phyloP scores from a whole-genome alignment of 2,113 vertebrate genomes.

The Cyanoderma ruficeps region DNA sequence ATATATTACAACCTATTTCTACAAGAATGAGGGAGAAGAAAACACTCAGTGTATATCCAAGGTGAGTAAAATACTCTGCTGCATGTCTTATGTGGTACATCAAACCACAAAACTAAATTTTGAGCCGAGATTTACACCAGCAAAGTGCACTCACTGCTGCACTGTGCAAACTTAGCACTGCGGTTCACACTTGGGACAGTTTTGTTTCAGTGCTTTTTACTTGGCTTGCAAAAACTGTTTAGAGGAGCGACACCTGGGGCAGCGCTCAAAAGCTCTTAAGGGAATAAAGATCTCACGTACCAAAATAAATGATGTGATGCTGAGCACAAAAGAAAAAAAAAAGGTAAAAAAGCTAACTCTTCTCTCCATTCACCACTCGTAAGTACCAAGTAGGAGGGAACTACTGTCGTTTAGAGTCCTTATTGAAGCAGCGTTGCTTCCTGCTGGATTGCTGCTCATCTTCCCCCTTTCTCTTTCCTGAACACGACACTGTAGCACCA shows the following conservation, averaged over 20 bases:
- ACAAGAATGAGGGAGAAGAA: not conserved
- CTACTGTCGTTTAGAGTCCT: not conserved
- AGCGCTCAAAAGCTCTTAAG: not conserved
- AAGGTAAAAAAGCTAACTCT: not conserved
- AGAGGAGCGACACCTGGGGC: not conserved
- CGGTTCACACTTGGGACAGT: not conserved
- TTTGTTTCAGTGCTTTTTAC: not conserved
- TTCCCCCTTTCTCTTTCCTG: not conserved
- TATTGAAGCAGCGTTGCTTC: not conserved
- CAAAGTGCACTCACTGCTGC: not conserved
- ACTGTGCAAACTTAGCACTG: not conserved
- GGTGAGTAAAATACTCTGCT: not conserved
- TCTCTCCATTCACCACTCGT: not conserved
- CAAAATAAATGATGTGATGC: not conserved
- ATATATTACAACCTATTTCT: not conserved
- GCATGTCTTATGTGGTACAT: rapidly evolving
- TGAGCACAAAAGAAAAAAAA: not conserved
- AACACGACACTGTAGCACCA: rapidly evolving
- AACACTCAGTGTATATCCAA: not conserved
- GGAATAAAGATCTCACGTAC: not conserved
- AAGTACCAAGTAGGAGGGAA: not conserved
- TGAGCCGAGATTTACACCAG: not conserved
- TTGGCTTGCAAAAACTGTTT: not conserved
- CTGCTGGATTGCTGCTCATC: not conserved
- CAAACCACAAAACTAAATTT: not conserved